Evolutionary conservation across 2,797 vertebrate species (phyloP).

Genomic region (Huso huso): DNA sequence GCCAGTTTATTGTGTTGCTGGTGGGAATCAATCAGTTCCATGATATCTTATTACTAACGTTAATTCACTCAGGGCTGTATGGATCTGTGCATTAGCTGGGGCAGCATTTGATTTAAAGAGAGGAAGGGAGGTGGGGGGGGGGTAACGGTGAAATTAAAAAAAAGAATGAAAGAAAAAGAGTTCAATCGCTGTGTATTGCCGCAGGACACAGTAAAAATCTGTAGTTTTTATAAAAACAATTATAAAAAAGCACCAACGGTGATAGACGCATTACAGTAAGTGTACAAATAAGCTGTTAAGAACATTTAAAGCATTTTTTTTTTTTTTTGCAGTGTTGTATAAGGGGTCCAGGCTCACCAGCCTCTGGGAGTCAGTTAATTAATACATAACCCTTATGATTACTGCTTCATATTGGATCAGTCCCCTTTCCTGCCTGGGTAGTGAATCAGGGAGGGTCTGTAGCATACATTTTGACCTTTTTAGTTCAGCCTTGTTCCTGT

Average conservation of each 20-base stretch:
- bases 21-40: conserved; percentile 88
- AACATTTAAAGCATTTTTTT: too few relatives aligned
- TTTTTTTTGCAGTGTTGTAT: too few relatives aligned
- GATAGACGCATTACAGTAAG: neutral
- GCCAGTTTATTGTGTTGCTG: conserved; percentile 86
- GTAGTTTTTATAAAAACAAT: conserved; percentile 10
- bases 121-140: conserved; percentile 22
- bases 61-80: conserved; percentile 94
- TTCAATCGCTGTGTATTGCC: conserved; percentile 14
- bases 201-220: conserved; percentile 10
- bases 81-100: conserved; percentile 78
- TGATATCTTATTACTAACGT: conserved; percentile 97
- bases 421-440: too few relatives aligned
- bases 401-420: too few relatives aligned
- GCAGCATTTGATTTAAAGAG: conserved; percentile 52
- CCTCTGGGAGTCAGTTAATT: too few relatives aligned
- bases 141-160: neutral
- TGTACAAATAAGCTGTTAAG: neutral
- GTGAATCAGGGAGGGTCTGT: too few relatives aligned
- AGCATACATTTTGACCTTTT: too few relatives aligned
- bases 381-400: too few relatives aligned
- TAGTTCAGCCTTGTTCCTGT: too few relatives aligned
- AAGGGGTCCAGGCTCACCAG: too few relatives aligned
- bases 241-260: conserved; percentile 3
- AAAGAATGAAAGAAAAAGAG: conserved; percentile 7